A percentile compares a stretch with the other conserved stretches of the same genome.
Conservation (phyloP, 2,113 vertebrate species). For the Carassius auratus region DNA sequence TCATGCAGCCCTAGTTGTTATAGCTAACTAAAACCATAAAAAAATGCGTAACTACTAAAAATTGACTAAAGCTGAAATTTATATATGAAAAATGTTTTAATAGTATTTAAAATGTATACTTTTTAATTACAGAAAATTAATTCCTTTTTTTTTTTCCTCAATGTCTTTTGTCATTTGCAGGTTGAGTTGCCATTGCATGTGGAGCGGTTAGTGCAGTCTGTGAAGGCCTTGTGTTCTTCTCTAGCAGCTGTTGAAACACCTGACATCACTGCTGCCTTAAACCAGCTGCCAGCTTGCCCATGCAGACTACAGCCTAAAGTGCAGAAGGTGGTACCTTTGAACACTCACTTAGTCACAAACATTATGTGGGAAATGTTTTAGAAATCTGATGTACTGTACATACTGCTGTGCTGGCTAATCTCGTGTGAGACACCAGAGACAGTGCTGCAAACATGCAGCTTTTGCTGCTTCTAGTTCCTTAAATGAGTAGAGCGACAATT, state of each 20-base stretch:
- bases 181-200: conserved; percentile 83
- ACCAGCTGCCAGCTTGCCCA: conserved; percentile 91
- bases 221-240: conserved; percentile 92
- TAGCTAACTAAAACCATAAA: neutral
- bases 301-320: conserved; percentile 92
- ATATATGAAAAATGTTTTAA: neutral
- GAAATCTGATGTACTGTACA: neutral
- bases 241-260: conserved; percentile 88
- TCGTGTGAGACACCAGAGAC: neutral
- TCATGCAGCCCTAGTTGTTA: neutral
- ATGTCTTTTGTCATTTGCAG: conserved; percentile 63
- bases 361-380: neutral
- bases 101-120: neutral
- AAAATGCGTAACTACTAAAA: too few species aligned
- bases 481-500: neutral
- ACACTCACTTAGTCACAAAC: neutral
- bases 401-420: neutral
- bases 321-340: conserved; percentile 80
- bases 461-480: neutral
- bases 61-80: too few species aligned
- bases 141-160: neutral
- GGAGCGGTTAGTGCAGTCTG: conserved; percentile 90
- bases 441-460: neutral
- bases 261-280: conserved; percentile 90
- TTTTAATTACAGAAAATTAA: neutral